Evolutionary conservation across 2,888 invertebrate genomes (phyloP).

Genomic region (Trissolcus japonicus): DNA sequence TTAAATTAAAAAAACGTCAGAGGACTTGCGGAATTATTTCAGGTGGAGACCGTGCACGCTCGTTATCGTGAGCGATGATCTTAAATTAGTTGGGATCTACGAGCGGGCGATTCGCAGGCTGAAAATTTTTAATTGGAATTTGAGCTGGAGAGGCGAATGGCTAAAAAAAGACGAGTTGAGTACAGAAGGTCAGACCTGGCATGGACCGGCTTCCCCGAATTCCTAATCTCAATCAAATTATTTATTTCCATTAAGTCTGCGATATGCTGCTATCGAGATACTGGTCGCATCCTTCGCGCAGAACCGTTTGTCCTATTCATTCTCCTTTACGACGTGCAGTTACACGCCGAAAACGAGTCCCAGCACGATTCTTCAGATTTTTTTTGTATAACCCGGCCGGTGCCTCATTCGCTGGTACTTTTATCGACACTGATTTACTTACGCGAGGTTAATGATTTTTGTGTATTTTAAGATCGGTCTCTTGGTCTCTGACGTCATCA

Average conservation of each 20-base stretch:
- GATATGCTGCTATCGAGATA: slow-evolving; percentile 22
- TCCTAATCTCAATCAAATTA: slow-evolving; percentile 74
- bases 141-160: slow-evolving; percentile 50
- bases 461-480: slow-evolving; percentile 9
- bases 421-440: slow-evolving; percentile 31
- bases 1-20: no score
- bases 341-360: slow-evolving; percentile 43
- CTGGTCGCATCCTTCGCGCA: slow-evolving; percentile 61
- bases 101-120: slow-evolving; percentile 37
- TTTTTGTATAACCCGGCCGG: background rate
- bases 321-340: slow-evolving; percentile 51
- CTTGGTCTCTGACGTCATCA: background rate
- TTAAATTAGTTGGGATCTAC: slow-evolving; percentile 46
- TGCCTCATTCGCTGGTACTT: slow-evolving; percentile 8
- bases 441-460: slow-evolving; percentile 30
- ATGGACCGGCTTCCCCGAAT: slow-evolving; percentile 68
- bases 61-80: slow-evolving; percentile 57
- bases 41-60: slow-evolving; percentile 27
- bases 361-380: slow-evolving; percentile 5
- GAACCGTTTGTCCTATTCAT: slow-evolving; percentile 55
- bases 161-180: slow-evolving; percentile 34
- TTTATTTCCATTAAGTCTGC: slow-evolving; percentile 70
- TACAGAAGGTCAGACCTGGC: slow-evolving; percentile 65
- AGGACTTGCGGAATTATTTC: no score
- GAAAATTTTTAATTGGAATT: slow-evolving; percentile 68